phyloP scores from a whole-genome alignment of 1,140 invertebrate genomes.

The Dinoponera quadriceps region DNA sequence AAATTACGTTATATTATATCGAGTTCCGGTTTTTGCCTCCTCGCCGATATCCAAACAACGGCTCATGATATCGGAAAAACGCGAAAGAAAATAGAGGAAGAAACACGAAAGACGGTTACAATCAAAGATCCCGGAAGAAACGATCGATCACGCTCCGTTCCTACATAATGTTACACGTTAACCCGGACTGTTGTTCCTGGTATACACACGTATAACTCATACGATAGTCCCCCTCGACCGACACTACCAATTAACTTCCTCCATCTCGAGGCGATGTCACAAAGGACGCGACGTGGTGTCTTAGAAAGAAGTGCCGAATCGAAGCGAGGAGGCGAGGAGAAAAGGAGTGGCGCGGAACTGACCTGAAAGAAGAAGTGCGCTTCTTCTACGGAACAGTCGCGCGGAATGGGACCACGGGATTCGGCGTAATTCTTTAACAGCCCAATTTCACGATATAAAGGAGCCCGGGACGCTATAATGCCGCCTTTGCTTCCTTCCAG shows the following conservation, averaged over 20 bases:
- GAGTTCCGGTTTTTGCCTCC: constrained; percentile 18
- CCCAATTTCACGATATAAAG: constrained; percentile 80
- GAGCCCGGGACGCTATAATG: constrained; percentile 58
- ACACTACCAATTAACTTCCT: neutral
- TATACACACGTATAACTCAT: neutral
- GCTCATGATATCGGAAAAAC: neutral
- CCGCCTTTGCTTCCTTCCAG: constrained; percentile 67
- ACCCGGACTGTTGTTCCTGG: no score
- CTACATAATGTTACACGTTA: no score
- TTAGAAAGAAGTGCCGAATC: constrained; percentile 2
- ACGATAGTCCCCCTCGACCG: neutral
- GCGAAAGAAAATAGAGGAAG: neutral
- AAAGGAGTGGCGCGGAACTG: constrained; percentile 45
- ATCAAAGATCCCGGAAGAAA: neutral
- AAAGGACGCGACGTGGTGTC: constrained; percentile 12
- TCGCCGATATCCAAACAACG: neutral
- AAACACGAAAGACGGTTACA: no score
- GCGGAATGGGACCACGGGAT: constrained; percentile 58
- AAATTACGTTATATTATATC: constrained; percentile 29
- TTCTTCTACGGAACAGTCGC: constrained; percentile 68
- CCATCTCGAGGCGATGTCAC: neutral
- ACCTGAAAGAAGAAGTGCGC: constrained; percentile 61
- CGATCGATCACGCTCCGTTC: neutral
- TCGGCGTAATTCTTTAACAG: constrained; percentile 79
- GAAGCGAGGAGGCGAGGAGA: constrained; percentile 12